Evolutionary conservation across 1,140 invertebrate species (phyloP).

Genomic region (Arctopsyche grandis): DNA sequence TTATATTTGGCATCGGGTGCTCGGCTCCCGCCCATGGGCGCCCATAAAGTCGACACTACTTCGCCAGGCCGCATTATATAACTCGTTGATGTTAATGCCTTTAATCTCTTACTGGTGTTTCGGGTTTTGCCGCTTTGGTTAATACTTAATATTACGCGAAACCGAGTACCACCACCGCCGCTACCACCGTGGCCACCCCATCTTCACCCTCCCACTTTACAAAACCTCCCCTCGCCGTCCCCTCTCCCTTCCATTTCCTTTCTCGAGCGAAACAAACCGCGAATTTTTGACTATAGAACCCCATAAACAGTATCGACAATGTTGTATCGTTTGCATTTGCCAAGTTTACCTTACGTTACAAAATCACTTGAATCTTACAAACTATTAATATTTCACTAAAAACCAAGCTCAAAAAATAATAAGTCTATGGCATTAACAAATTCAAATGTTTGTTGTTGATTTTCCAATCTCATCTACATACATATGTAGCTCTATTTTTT

Average conservation of each 20-base stretch:
- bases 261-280: not conserved
- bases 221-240: not conserved
- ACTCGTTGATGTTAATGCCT: slow-evolving; percentile 55
- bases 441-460: too few species aligned
- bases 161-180: slow-evolving; percentile 42
- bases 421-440: too few species aligned
- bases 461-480: too few species aligned
- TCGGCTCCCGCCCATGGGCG: slow-evolving; percentile 22
- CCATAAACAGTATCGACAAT: too few species aligned
- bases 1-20: too few species aligned
- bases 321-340: too few species aligned
- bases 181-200: slow-evolving; percentile 11
- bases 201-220: not conserved
- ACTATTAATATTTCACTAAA: too few species aligned
- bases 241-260: not conserved
- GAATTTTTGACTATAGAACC: not conserved
- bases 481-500: too few species aligned
- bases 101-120: slow-evolving; percentile 55
- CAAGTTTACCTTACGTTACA: too few species aligned
- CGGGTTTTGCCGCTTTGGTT: slow-evolving; percentile 55
- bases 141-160: slow-evolving; percentile 56
- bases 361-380: too few species aligned
- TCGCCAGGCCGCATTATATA: slow-evolving; percentile 51
- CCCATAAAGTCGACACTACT: slow-evolving; percentile 51
- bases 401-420: too few species aligned